phyloP scores from a whole-genome alignment of 2,113 vertebrate genomes.

The Tragelaphus imberbis region DNA sequence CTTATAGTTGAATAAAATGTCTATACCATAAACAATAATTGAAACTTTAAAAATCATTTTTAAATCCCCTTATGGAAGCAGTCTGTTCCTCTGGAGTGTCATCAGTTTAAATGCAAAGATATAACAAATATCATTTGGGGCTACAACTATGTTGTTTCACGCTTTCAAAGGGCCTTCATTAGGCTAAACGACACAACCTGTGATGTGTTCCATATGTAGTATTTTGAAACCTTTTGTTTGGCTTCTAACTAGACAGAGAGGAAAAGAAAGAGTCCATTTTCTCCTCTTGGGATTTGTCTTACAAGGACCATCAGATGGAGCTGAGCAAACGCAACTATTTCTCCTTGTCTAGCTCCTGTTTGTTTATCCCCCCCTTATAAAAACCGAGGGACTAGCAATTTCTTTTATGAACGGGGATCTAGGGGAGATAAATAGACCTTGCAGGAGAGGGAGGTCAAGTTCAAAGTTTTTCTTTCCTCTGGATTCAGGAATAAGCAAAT shows the following conservation, averaged over 20 bases:
- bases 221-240: conserved; percentile 22
- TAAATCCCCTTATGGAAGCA: conserved; percentile 8
- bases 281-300: conserved; percentile 20
- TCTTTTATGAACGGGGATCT: conserved; percentile 26
- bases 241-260: background rate
- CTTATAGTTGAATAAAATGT: background rate
- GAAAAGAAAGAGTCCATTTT: background rate
- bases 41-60: conserved; percentile 7
- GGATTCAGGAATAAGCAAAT: conserved; percentile 67
- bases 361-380: conserved; percentile 57
- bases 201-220: background rate
- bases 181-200: background rate
- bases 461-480: conserved; percentile 55
- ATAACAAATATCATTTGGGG: background rate
- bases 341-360: background rate
- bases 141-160: background rate
- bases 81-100: background rate
- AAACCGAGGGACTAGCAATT: conserved; percentile 28
- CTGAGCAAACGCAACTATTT: background rate
- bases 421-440: conserved; percentile 31
- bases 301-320: background rate
- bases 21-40: background rate
- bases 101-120: background rate
- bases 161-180: background rate
- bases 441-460: conserved; percentile 43